Evolutionary conservation across 2,888 invertebrate species (phyloP).

Genomic region (Caenorhabditis zanzibari): DNA sequence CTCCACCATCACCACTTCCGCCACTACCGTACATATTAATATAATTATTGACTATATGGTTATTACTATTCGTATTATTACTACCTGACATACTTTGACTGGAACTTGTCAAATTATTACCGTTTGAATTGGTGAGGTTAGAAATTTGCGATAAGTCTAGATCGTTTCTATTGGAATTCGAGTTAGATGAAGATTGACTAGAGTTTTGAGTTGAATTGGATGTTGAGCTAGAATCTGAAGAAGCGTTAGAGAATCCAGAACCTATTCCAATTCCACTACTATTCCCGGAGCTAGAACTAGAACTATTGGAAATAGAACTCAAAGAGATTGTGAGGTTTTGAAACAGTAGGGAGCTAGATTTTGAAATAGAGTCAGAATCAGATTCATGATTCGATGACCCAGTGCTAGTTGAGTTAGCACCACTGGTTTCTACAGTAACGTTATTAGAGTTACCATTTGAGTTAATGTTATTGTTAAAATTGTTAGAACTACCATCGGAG

Average conservation of each 20-base stretch:
- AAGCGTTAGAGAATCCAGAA: conserved; percentile 14
- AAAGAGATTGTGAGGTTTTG: neutral
- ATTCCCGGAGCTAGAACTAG: neutral
- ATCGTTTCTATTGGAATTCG: conserved; percentile 27
- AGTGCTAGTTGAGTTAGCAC: neutral
- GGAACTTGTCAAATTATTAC: conserved; percentile 19
- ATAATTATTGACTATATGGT: conserved; percentile 41
- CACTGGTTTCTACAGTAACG: neutral
- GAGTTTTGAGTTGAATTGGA: conserved; percentile 5
- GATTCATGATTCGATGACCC: neutral
- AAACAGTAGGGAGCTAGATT: neutral
- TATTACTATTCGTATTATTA: conserved; percentile 47
- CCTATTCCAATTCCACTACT: neutral
- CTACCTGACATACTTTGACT: conserved; percentile 36
- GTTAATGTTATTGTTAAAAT: conserved; percentile 31
- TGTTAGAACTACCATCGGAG: neutral
- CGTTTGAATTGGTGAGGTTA: conserved; percentile 25
- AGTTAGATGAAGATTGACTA: neutral
- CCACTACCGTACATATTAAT: conserved; percentile 38
- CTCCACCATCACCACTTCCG: conserved; percentile 20
- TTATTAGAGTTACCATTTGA: neutral
- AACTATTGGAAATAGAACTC: neutral
- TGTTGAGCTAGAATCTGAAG: conserved; percentile 1
- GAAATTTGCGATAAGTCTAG: neutral
- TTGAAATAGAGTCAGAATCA: neutral